phyloP scores from a whole-genome alignment of 2,113 vertebrate species.

The Crypturellus undulatus region DNA sequence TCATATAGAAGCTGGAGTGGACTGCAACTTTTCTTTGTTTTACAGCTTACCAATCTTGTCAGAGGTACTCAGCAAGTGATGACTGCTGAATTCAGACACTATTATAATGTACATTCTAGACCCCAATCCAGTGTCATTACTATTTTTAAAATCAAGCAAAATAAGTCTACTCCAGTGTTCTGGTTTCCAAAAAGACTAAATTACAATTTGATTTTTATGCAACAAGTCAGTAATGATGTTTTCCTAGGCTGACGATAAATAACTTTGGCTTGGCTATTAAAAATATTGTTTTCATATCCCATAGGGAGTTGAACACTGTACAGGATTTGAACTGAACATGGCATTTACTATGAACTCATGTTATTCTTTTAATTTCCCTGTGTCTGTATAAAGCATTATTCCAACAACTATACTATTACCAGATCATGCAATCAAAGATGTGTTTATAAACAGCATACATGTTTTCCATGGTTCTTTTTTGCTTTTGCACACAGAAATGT shows the following conservation, averaged over 20 bases:
- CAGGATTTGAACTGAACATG: not conserved
- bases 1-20: not conserved
- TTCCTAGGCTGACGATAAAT: not conserved
- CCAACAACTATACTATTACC: not conserved
- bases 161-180: not conserved
- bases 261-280: conserved; percentile 6
- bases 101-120: not conserved
- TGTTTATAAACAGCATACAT: not conserved
- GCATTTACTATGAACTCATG: not conserved
- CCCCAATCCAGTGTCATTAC: not conserved
- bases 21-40: not conserved
- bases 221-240: not conserved
- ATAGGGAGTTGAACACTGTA: not conserved
- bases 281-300: not conserved
- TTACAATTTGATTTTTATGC: not conserved
- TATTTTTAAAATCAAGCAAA: not conserved
- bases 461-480: not conserved
- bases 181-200: conserved; percentile 3
- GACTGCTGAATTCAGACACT: not conserved
- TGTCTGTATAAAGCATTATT: not conserved
- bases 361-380: not conserved
- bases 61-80: not conserved
- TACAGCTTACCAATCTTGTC: not conserved
- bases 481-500: not conserved
- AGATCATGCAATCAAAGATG: not conserved